A percentile compares a stretch with the other conserved stretches of the same genome.
Evolutionary conservation across 2,113 vertebrate species (phyloP).

Genomic region (Ciconia boyciana): DNA sequence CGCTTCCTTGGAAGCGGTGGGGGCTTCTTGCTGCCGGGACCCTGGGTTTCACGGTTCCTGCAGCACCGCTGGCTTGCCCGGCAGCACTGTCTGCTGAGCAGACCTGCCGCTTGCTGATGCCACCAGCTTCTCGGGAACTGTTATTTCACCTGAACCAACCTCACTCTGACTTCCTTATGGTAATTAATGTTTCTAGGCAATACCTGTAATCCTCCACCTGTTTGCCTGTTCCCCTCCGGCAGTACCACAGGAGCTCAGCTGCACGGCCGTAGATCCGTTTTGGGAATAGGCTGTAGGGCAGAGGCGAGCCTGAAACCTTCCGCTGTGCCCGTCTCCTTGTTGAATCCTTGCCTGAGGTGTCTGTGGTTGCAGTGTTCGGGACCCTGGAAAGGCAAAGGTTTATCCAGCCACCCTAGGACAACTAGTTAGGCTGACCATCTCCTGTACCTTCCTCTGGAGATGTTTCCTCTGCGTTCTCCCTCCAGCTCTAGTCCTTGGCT

Average conservation of each 20-base stretch:
- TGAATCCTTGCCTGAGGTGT: no score
- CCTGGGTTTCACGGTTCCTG: background rate
- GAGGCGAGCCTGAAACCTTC: background rate
- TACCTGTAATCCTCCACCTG: no score
- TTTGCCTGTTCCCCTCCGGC: background rate
- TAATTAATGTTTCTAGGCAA: background rate
- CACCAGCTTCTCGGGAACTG: no score
- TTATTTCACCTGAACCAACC: background rate
- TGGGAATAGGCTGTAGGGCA: background rate
- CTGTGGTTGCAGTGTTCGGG: fast-evolving
- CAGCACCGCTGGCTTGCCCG: background rate
- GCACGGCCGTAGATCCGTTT: background rate
- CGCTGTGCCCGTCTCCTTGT: fast-evolving
- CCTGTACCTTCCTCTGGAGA: background rate
- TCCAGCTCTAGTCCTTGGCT: background rate
- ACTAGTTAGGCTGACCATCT: background rate
- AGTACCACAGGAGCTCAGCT: background rate
- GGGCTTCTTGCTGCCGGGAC: background rate
- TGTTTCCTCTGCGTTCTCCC: background rate
- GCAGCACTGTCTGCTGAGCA: background rate
- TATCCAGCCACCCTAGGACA: background rate
- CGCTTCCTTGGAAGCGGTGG: background rate
- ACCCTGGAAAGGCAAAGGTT: background rate
- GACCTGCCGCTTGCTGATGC: background rate
- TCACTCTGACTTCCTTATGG: background rate